Evolutionary conservation across 2,797 vertebrate species (phyloP).

Genomic region (Eutrigla gurnardus): DNA sequence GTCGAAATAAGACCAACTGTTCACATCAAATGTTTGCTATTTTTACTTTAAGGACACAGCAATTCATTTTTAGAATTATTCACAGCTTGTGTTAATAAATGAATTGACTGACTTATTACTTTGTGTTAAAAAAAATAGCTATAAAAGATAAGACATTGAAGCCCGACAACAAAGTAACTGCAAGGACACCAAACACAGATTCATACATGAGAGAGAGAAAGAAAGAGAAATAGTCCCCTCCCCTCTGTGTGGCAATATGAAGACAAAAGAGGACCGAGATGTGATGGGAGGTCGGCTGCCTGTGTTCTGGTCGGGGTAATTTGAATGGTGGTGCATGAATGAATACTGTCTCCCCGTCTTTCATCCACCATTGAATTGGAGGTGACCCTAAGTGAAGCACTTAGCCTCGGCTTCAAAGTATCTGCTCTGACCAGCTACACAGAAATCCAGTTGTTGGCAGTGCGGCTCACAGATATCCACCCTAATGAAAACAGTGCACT

Average conservation of each 20-base stretch:
- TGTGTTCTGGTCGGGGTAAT: background rate
- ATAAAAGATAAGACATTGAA: background rate
- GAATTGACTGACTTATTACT: constrained; percentile 5
- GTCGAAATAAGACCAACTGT: no score
- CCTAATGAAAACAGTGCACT: background rate
- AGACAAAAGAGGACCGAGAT: background rate
- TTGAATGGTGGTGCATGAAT: background rate
- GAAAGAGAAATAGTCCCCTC: background rate
- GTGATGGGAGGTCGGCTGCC: background rate
- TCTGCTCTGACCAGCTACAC: background rate
- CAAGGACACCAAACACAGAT: background rate
- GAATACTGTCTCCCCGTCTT: background rate
- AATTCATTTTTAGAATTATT: background rate
- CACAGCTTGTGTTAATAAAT: background rate
- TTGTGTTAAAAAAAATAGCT: background rate
- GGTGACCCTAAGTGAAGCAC: background rate
- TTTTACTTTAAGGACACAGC: background rate
- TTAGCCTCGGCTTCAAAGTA: background rate
- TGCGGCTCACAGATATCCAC: background rate
- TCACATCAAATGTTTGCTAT: background rate
- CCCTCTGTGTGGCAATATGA: background rate
- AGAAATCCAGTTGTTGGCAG: background rate
- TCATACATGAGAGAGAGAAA: background rate
- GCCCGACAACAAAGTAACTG: background rate
- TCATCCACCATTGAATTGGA: background rate